Evolutionary conservation across 2,113 vertebrate genomes (phyloP).

Genomic region (Lagopus muta): DNA sequence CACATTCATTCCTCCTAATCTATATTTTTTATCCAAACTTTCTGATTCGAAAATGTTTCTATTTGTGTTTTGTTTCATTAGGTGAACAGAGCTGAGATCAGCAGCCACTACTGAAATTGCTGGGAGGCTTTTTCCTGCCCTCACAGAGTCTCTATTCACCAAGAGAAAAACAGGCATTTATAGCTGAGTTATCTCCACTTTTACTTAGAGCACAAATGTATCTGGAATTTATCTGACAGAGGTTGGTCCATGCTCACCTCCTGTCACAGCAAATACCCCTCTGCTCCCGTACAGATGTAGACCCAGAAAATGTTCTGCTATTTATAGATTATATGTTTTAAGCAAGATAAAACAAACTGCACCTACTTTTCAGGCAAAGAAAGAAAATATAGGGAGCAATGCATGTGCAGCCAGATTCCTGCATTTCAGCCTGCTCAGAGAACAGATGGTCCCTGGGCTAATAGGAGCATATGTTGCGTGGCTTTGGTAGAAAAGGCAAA

Average conservation of each 20-base stretch:
- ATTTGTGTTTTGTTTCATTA: constrained; percentile 12
- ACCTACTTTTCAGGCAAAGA: not conserved
- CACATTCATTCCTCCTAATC: not conserved
- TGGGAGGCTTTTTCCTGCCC: constrained; percentile 43
- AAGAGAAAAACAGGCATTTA: constrained; percentile 39
- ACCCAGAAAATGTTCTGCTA: constrained; percentile 17
- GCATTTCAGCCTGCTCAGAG: not conserved
- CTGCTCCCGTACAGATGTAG: not conserved
- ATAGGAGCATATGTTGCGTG: not conserved
- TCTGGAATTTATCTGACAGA: constrained; percentile 14
- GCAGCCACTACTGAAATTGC: not conserved
- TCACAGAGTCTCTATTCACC: constrained; percentile 18
- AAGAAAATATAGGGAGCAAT: not conserved
- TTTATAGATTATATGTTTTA: not conserved
- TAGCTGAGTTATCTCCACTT: not conserved
- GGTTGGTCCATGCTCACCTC: constrained; percentile 19
- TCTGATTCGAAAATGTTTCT: not conserved
- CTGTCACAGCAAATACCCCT: constrained; percentile 51
- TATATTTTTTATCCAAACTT: not conserved
- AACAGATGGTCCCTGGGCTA: not conserved
- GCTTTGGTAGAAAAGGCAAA: not conserved
- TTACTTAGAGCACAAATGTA: not conserved
- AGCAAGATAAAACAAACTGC: not conserved
- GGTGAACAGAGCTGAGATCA: constrained; percentile 42
- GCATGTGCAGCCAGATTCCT: not conserved